Percentiles rank a stretch among this genome's conserved stretches.
Evolutionary conservation across 2,113 vertebrate species (phyloP).

Genomic region (Microtus richardsoni): DNA sequence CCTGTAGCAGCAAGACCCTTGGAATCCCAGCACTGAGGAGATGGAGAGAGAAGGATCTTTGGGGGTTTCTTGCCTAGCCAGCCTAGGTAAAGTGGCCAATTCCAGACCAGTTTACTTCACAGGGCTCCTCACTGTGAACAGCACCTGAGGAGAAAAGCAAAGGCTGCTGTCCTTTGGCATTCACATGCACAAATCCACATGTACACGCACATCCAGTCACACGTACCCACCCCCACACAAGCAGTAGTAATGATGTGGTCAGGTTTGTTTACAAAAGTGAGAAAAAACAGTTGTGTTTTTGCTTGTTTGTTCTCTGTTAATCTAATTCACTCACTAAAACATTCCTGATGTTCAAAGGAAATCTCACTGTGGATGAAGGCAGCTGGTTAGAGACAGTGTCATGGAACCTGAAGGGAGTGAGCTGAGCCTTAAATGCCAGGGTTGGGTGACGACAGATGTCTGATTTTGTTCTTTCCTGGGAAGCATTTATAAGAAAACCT

Average conservation of each 20-base stretch:
- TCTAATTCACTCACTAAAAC: background rate
- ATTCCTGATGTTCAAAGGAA: constrained; percentile 1
- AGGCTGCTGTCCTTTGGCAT: background rate
- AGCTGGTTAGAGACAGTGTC: background rate
- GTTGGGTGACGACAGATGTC: background rate
- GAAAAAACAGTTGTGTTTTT: background rate
- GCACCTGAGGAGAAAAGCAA: background rate
- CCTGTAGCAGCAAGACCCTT: background rate
- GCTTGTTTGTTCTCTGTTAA: background rate
- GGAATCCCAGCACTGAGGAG: background rate
- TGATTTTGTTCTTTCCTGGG: constrained; percentile 56
- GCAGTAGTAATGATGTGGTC: background rate
- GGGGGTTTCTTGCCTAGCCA: background rate
- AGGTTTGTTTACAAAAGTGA: background rate
- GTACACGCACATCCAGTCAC: background rate
- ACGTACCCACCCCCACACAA: no score
- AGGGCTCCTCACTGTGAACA: background rate
- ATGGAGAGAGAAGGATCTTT: background rate
- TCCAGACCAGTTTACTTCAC: background rate
- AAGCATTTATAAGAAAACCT: constrained; percentile 52
- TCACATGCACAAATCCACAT: background rate
- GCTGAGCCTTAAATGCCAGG: background rate
- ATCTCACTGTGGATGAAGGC: background rate
- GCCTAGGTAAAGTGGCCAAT: background rate
- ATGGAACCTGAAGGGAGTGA: background rate